phyloP scores from a whole-genome alignment of 2,797 vertebrate species.

The Lates japonicus region DNA sequence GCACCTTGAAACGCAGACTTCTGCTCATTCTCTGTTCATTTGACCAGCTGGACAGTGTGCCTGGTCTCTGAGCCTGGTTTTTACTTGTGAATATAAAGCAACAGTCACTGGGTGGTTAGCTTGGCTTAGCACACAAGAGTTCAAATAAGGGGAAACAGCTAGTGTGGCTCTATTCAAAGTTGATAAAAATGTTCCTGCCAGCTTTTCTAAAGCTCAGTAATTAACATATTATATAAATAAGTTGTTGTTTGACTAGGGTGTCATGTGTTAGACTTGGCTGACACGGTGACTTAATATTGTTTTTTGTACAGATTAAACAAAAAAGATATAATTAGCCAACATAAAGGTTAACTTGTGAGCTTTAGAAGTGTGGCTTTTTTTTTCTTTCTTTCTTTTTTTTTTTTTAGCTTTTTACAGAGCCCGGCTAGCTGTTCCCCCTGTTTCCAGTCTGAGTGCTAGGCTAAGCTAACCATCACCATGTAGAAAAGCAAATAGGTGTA shows the following conservation, averaged over 20 bases:
- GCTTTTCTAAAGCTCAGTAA: neutral
- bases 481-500: neutral
- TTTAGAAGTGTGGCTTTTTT: neutral
- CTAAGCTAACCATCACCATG: neutral
- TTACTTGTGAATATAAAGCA: neutral
- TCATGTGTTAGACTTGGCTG: neutral
- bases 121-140: neutral
- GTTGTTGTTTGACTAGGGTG: neutral
- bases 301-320: neutral
- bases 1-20: slow-evolving; percentile 28
- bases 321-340: neutral
- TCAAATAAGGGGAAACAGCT: neutral
- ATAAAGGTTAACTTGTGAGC: neutral
- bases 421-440: neutral
- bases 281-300: neutral
- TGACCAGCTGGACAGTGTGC: neutral
- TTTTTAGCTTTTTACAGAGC: neutral
- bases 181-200: neutral
- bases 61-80: neutral
- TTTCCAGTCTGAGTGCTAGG: neutral
- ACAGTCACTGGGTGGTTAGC: neutral
- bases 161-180: neutral
- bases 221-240: neutral
- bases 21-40: slow-evolving; percentile 18
- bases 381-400: too few species aligned